Conservation (phyloP, 2,113 vertebrate species). For the Cisticola juncidis region DNA sequence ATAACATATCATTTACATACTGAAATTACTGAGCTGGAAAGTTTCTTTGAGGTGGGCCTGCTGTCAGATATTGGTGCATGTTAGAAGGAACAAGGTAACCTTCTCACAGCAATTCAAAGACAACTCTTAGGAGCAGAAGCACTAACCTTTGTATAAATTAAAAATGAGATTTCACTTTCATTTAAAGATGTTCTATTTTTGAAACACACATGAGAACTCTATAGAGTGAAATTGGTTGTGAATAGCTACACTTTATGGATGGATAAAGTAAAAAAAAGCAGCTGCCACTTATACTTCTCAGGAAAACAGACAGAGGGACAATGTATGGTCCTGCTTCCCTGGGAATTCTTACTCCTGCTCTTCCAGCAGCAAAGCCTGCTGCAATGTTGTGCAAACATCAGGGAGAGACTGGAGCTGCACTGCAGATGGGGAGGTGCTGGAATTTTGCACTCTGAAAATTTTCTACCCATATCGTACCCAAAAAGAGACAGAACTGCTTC, state of each 20-base stretch:
- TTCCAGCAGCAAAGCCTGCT: not conserved
- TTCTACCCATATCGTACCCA: not conserved
- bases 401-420: not conserved
- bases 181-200: conserved; percentile 6
- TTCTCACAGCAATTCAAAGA: not conserved
- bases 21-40: not conserved
- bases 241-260: not conserved
- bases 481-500: not conserved
- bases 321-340: not conserved
- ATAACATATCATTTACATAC: not conserved
- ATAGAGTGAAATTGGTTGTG: not conserved
- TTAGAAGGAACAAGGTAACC: not conserved
- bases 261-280: not conserved
- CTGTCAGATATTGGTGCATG: not conserved
- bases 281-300: not conserved
- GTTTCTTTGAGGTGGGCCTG: not conserved
- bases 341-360: not conserved
- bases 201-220: not conserved
- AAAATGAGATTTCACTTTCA: not conserved
- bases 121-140: not conserved
- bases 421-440: not conserved
- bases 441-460: not conserved
- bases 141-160: not conserved
- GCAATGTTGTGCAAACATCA: not conserved
- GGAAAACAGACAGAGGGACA: not conserved